Base-by-base conservation (phyloP, 2,797 vertebrate genomes). In the Onychomys torridus region DNA sequence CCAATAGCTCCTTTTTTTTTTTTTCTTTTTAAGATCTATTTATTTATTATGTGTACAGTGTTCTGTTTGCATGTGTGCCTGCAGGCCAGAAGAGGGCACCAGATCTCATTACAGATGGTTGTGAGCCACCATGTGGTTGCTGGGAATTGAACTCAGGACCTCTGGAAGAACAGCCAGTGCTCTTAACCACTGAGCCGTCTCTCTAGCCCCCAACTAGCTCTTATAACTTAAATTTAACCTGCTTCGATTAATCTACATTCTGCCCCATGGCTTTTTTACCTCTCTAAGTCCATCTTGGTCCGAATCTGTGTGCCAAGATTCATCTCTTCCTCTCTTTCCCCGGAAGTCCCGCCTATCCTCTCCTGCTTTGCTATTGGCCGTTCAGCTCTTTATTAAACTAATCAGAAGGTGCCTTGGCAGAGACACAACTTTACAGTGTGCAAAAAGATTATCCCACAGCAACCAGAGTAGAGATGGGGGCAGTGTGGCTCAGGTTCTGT, bases 401-500 rank as follows among this genome's bases (percentile, higher is more conserved):
- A 37, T 19, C n/a, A 12, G 69, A 73, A 37, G 67, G 7, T 19
- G 7, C 34, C 34, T 69, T 69, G 34, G 17, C 17, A 37, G 19
- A 21, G 17, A 71, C n/a, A 71, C 69, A 21, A 10, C 69, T 71
- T 71, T 8, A 71, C 69, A 37, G 69, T 21, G 4, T 37, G 37
- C 19, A 10, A 17, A 37, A 71, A 71, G 69, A 37, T 71, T 37
- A 71, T 71, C 69, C 8, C 69, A 37, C 37, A 6, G 21, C 55
- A 40, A 5, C 29, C 10, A 2, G 13, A n/a, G 4, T n/a, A 25
- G 34, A n/a, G 32, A 17, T 21, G 14, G 4, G 0, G n/a, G 61
- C 55, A 8, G 19, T 11, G 12, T 1, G 10, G 32, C 23, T 59
- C 46, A 27, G 32, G 25, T 25, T 59, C 10, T 12, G 77, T 34